Conservation (phyloP, 2,888 invertebrate genomes). For the Vandiemenella viatica region DNA sequence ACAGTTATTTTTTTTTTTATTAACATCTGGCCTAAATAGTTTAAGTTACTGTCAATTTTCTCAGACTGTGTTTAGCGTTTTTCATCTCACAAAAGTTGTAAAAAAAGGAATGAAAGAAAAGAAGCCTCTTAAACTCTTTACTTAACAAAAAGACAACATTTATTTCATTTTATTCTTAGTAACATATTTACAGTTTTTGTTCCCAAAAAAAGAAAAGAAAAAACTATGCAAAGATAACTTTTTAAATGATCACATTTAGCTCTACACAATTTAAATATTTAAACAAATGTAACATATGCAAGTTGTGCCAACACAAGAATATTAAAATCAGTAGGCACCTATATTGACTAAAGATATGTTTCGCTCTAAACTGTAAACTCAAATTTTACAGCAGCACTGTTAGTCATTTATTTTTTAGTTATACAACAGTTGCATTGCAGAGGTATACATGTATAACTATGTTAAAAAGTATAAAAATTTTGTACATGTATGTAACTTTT, state of each 20-base stretch:
- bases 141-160: not conserved
- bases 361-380: constrained; percentile 6
- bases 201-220: constrained; percentile 7
- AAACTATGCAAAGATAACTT: constrained; percentile 8
- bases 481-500: no score
- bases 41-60: no score
- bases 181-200: constrained; percentile 13
- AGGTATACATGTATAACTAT: no score
- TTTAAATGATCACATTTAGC: constrained; percentile 6
- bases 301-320: not conserved
- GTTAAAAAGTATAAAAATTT: no score
- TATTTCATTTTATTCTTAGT: constrained; percentile 12
- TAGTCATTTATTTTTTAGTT: no score
- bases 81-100: no score
- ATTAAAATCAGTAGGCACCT: not conserved
- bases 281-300: not conserved
- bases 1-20: no score
- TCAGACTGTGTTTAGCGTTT: no score
- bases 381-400: constrained; percentile 5
- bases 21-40: no score
- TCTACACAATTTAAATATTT: constrained; percentile 6
- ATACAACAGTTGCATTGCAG: no score
- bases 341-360: constrained; percentile 8
- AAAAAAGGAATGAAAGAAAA: no score
- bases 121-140: no score